Evolutionary conservation across 2,797 vertebrate genomes (phyloP), one percentile per base, ranked within the genome.

Genomic region (Poecilia velifera): DNA sequence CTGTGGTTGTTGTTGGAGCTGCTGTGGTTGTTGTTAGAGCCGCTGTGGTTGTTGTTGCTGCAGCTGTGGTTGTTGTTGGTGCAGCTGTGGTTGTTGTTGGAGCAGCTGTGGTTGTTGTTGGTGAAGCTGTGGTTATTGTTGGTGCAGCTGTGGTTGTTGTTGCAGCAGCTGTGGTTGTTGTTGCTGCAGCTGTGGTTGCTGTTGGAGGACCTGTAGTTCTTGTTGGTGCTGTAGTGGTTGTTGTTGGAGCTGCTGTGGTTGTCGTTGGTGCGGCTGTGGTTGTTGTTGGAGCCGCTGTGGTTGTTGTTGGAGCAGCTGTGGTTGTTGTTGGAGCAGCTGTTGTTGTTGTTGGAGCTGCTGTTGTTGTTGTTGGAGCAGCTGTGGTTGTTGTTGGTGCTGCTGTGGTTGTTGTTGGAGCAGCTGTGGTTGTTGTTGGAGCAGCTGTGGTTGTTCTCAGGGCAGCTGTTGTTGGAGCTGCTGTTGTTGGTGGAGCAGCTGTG

Each of bases 261-360:
- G 55, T n/a, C n/a, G n/a, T n/a, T n/a, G n/a, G n/a, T n/a, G n/a
- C n/a, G n/a, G 12, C 12, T 13, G 12, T 59, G 0, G 55, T 59
- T 4, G n/a, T 59, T 12, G 55, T 59, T 6, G n/a, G n/a, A 1
- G 10, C 10, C 14, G 10, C n/a, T 28, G n/a, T 31, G n/a, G 55
- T 59, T 28, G 55, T 57, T 1, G n/a, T 13, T 14, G n/a, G 3
- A 0, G 9, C n/a, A n/a, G 10, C n/a, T 28, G n/a, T 31, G n/a
- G 55, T 59, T 28, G 55, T 57, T 1, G 31, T 31, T 31, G 31
- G 31, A 31, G 31, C 43, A 4, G 12, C 9, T 31, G n/a, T 28
- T 0, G 55, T 59, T 3, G 55, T 59, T 13, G 55, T 28, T 3
- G 55, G n/a, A 0, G 53, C 1, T 0, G 1, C 25, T 4, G 10